phyloP scores from a whole-genome alignment of 2,113 vertebrate species.

The Merops nubicus region DNA sequence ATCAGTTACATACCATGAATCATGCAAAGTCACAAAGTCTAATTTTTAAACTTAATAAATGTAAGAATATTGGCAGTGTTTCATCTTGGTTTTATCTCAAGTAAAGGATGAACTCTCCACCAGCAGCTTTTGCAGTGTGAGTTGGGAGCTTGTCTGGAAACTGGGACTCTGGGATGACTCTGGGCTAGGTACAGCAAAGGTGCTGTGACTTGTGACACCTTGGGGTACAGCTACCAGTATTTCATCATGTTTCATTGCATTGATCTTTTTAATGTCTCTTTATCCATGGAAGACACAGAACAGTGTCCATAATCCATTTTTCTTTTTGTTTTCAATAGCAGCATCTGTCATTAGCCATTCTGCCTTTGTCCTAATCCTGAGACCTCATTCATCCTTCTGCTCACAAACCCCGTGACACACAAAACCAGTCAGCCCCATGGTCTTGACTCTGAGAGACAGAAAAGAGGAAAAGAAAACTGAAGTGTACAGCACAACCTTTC shows the following conservation, averaged over 20 bases:
- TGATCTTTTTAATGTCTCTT: not conserved
- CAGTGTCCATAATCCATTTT: not conserved
- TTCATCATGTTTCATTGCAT: not conserved
- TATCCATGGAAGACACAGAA: not conserved
- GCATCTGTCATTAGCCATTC: not conserved
- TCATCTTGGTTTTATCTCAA: not conserved
- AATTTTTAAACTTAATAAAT: not conserved
- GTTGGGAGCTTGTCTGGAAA: constrained; percentile 25
- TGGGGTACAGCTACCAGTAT: not conserved
- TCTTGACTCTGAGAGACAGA: not conserved
- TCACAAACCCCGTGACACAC: not conserved
- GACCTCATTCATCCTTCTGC: not conserved
- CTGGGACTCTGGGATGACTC: not conserved
- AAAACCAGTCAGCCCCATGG: not conserved
- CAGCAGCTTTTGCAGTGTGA: not conserved
- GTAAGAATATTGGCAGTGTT: not conserved
- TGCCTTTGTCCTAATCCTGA: not conserved
- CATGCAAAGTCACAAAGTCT: not conserved
- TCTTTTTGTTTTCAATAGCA: not conserved
- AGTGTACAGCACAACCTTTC: not conserved
- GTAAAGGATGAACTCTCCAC: not conserved
- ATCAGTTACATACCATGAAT: not conserved
- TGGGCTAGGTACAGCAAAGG: not conserved
- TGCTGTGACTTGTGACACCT: not conserved
- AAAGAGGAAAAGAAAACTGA: not conserved